Conservation (phyloP, 2,113 vertebrate genomes). For the Myiozetetes cayanensis region DNA sequence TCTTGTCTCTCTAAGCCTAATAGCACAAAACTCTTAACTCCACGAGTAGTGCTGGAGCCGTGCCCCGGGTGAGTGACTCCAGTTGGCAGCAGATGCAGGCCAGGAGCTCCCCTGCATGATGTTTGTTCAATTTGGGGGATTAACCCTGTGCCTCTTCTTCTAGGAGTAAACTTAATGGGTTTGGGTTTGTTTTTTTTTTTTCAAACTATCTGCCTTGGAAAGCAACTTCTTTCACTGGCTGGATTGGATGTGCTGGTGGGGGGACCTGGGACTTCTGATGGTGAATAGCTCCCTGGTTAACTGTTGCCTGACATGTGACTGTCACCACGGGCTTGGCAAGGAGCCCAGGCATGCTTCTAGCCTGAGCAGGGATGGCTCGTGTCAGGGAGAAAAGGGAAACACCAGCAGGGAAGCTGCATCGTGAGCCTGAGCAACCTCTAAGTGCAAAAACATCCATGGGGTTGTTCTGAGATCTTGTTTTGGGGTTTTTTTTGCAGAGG, state of each 20-base stretch:
- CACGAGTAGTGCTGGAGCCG: not conserved
- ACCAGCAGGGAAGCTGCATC: not conserved
- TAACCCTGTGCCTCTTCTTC: accelerated
- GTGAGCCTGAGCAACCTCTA: not conserved
- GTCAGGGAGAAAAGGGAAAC: not conserved
- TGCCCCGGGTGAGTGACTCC: not conserved
- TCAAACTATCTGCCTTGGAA: accelerated
- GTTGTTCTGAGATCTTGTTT: not conserved
- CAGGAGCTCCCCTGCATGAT: not conserved
- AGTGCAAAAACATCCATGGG: accelerated
- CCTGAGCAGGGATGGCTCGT: not conserved
- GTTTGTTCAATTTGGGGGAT: accelerated
- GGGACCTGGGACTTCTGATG: not conserved
- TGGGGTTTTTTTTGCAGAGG: not conserved
- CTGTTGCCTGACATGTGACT: not conserved
- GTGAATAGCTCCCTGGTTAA: not conserved
- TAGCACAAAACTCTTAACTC: not conserved
- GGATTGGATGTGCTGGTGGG: not conserved
- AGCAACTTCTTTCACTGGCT: accelerated
- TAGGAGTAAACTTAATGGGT: not conserved
- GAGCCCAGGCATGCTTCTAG: not conserved
- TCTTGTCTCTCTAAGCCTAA: not conserved
- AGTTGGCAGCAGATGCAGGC: accelerated
- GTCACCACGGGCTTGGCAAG: not conserved
- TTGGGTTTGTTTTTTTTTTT: not conserved